These are phyloP conservation scores for Oxygymnocypris stewartii DNA, from an alignment of 2,113 vertebrate genomes.

Conservation along the genomic window DNA sequence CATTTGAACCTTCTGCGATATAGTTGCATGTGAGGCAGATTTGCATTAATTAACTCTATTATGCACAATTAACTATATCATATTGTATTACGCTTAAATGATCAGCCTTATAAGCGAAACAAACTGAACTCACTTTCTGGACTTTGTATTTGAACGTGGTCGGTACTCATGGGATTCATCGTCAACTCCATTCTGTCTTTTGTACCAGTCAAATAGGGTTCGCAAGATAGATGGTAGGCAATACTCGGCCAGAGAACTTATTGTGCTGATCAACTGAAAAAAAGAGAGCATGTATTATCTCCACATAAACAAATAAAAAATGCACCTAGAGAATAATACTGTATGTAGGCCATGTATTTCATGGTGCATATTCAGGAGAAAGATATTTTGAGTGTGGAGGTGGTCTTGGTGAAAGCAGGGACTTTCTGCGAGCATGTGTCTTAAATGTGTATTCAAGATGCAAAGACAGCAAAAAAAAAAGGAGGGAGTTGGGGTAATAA, in stretches of 20 bases:
- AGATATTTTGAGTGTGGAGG: background rate
- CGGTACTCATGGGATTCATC: conserved; percentile 97
- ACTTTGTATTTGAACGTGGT: conserved; percentile 93
- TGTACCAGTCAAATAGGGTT: conserved; percentile 98
- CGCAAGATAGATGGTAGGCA: conserved; percentile 95
- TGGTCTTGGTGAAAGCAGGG: background rate
- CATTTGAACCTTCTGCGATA: background rate
- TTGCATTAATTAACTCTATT: background rate
- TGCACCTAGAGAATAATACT: background rate
- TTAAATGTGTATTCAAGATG: background rate
- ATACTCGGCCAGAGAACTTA: conserved; percentile 98
- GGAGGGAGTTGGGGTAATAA: background rate
- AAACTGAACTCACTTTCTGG: conserved; percentile 83
- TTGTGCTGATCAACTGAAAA: conserved; percentile 89
- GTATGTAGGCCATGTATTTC: background rate
- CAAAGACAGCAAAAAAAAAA: background rate
- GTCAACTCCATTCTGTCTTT: conserved; percentile 95
- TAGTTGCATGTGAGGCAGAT: background rate
- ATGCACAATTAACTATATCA: no score
- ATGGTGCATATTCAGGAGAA: background rate
- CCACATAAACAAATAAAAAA: background rate
- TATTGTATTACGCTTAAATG: background rate
- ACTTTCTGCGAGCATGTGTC: background rate
- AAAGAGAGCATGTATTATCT: background rate
- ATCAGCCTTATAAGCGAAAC: background rate